These are phyloP conservation scores for Barypeithes pellucidus DNA, from an alignment of 2,888 invertebrate species.

Conservation along the genomic window DNA sequence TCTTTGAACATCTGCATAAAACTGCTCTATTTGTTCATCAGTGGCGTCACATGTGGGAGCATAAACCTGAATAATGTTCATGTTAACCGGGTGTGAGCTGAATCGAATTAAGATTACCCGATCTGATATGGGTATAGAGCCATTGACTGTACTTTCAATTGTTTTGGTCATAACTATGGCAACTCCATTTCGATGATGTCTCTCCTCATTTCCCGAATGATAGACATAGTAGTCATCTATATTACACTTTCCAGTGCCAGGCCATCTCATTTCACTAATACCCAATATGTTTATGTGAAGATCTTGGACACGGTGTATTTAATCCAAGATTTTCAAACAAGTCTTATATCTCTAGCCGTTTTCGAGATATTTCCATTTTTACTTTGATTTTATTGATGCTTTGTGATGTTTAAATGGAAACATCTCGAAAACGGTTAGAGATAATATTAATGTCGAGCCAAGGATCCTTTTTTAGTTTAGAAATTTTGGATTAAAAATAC, in stretches of 20 bases:
- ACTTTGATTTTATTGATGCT: too few relatives aligned
- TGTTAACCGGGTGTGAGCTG: constrained; percentile 12
- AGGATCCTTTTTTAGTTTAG: too few relatives aligned
- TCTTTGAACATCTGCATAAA: constrained; percentile 36
- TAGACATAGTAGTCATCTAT: constrained; percentile 28
- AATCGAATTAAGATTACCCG: constrained; percentile 43
- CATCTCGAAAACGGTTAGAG: too few relatives aligned
- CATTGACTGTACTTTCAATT: constrained; percentile 24
- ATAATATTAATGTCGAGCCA: too few relatives aligned
- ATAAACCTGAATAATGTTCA: constrained; percentile 47
- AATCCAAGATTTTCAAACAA: too few relatives aligned
- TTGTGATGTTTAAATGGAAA: too few relatives aligned
- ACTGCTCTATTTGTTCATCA: constrained; percentile 40
- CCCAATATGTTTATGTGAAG: constrained; percentile 15
- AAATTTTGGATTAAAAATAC: too few relatives aligned
- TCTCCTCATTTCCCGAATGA: constrained; percentile 47
- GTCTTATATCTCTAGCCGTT: too few relatives aligned
- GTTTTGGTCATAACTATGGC: constrained; percentile 17
- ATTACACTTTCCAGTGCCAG: neutral
- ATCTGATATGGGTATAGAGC: constrained; percentile 31
- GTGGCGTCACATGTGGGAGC: constrained; percentile 45
- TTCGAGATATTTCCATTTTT: too few relatives aligned
- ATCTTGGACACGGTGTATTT: too few relatives aligned
- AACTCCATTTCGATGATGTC: constrained; percentile 43
- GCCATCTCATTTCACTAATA: constrained; percentile 14